These are phyloP conservation scores for Lepus townsendii DNA, from an alignment of 2,797 vertebrate species.

Conservation along the genomic window DNA sequence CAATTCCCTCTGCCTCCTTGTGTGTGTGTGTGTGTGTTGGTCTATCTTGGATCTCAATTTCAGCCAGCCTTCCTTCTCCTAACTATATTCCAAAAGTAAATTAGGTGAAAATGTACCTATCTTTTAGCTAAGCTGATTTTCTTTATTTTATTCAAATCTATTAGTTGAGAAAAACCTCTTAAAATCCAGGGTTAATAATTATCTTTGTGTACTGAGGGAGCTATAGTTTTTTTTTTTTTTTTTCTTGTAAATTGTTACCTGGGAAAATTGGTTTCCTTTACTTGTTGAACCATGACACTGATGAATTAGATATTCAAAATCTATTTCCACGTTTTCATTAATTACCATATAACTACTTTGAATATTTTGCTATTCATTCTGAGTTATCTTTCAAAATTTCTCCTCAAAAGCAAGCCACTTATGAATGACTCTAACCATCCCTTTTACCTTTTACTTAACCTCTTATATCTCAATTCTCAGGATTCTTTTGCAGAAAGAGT, in stretches of 20 bases:
- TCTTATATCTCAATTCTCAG: conserved; percentile 51
- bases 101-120: not conserved
- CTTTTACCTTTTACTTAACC: conserved; percentile 71
- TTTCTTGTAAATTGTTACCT: not conserved
- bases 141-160: not conserved
- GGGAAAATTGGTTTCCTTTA: not conserved
- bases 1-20: not conserved
- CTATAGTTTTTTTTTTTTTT: not conserved
- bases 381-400: conserved; percentile 61
- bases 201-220: not conserved
- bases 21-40: not conserved
- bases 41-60: not conserved
- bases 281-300: not conserved
- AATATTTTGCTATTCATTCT: conserved; percentile 60
- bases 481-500: conserved; percentile 67
- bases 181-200: not conserved
- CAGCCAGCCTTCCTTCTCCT: not conserved
- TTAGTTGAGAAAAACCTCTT: not conserved
- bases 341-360: conserved; percentile 13
- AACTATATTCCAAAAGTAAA: not conserved
- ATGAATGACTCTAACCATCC: conserved; percentile 56
- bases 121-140: not conserved
- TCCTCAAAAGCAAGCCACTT: conserved; percentile 58
- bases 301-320: not conserved
- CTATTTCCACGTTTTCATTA: conserved; percentile 27